A percentile compares a stretch with the other conserved stretches of the same genome.
Evolutionary conservation across 2,888 invertebrate species (phyloP).

Genomic region (Ichneumoninae sp.): DNA sequence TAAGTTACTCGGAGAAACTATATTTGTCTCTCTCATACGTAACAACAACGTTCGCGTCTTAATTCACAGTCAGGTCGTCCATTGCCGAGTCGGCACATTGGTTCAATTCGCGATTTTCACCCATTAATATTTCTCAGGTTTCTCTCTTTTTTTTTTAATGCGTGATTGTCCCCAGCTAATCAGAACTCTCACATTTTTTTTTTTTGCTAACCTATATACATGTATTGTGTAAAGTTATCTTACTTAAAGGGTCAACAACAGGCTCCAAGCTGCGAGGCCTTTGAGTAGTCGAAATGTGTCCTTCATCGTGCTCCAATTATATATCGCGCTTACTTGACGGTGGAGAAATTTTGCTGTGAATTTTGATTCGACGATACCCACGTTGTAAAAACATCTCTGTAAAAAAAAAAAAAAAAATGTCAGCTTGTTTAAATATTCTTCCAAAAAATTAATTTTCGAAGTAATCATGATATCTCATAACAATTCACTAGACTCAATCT

Average conservation of each 20-base stretch:
- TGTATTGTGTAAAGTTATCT: slow-evolving; percentile 73
- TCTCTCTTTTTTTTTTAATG: slow-evolving; percentile 42
- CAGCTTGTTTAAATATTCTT: background rate
- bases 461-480: background rate
- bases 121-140: slow-evolving; percentile 51
- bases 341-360: slow-evolving; percentile 91
- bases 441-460: background rate
- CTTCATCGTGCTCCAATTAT: slow-evolving; percentile 48
- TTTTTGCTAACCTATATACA: slow-evolving; percentile 70
- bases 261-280: slow-evolving; percentile 71
- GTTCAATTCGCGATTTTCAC: slow-evolving; percentile 54
- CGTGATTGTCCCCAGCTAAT: slow-evolving; percentile 70
- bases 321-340: slow-evolving; percentile 88
- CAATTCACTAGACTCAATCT: background rate
- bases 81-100: slow-evolving; percentile 44
- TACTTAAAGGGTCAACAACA: slow-evolving; percentile 74
- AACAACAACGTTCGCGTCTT: slow-evolving; percentile 48
- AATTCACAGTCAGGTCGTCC: slow-evolving; percentile 39
- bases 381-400: slow-evolving; percentile 95
- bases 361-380: slow-evolving; percentile 95
- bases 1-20: slow-evolving; percentile 51
- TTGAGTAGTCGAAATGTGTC: slow-evolving; percentile 66
- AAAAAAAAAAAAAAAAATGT: slow-evolving; percentile 59
- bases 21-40: slow-evolving; percentile 19
- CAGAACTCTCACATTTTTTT: slow-evolving; percentile 66